Conservation (phyloP, 37 sponge, comb jelly and placozoan genomes). For the Corticium candelabrum region DNA sequence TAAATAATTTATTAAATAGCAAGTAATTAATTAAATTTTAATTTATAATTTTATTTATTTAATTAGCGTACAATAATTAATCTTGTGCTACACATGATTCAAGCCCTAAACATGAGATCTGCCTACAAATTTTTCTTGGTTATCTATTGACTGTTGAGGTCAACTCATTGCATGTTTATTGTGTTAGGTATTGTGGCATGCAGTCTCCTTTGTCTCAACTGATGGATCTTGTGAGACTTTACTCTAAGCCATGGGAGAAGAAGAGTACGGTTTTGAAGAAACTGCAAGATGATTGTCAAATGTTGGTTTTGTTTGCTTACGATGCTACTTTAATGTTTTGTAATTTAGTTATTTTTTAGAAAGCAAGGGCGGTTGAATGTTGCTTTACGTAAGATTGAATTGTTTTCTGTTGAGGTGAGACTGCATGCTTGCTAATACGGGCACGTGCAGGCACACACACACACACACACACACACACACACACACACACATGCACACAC, state of each 20-base stretch:
- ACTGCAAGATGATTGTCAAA: constrained; percentile 37
- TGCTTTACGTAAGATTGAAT: constrained; percentile 31
- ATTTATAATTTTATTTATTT: no score
- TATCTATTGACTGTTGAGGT: no score
- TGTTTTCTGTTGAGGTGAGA: constrained; percentile 35
- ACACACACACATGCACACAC: no score
- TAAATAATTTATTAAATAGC: no score
- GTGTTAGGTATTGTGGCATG: constrained; percentile 46
- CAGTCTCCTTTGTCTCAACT: constrained; percentile 46
- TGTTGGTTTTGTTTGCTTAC: background rate
- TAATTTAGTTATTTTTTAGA: background rate
- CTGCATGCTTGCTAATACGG: background rate
- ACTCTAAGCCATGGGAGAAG: constrained; percentile 61
- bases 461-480: no score
- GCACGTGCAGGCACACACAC: no score
- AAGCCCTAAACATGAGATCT: no score
- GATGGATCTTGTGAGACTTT: constrained; percentile 36
- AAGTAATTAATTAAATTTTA: no score
- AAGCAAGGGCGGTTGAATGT: constrained; percentile 54
- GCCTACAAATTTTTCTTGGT: no score
- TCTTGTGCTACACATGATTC: no score
- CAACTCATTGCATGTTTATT: background rate
- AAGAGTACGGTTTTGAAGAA: constrained; percentile 41
- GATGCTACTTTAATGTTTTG: background rate
- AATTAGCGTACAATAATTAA: no score